These are phyloP conservation scores for Drosophila ficusphila DNA, from an alignment of 1,140 invertebrate genomes.

Conservation along the genomic window DNA sequence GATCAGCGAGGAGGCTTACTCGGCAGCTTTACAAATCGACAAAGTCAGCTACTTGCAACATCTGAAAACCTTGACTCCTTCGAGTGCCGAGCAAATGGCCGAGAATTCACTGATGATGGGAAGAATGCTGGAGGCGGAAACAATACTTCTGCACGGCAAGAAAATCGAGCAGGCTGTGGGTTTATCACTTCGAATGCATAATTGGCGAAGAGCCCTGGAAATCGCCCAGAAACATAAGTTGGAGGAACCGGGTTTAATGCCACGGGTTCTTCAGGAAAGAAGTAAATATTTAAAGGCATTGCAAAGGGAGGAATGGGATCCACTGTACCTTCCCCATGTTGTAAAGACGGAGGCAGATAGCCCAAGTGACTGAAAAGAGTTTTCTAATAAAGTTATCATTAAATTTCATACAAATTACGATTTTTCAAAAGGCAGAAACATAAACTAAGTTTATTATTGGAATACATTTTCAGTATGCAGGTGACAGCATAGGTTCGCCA, in stretches of 20 bases:
- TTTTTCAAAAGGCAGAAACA: too few species aligned
- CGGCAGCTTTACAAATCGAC: slow-evolving; percentile 94
- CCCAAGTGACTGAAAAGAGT: too few species aligned
- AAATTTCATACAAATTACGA: too few species aligned
- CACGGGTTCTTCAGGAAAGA: slow-evolving; percentile 91
- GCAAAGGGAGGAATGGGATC: slow-evolving; percentile 91
- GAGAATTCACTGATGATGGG: slow-evolving; percentile 92
- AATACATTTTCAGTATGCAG: slow-evolving; percentile 72
- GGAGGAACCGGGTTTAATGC: slow-evolving; percentile 87
- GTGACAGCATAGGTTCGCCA: slow-evolving; percentile 87
- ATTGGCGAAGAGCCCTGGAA: slow-evolving; percentile 95
- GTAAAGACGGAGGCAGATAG: slow-evolving; percentile 84
- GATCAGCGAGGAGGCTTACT: slow-evolving; percentile 95
- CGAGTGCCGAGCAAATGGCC: slow-evolving; percentile 88
- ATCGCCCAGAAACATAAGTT: slow-evolving; percentile 92
- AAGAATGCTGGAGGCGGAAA: slow-evolving; percentile 92
- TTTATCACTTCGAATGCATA: slow-evolving; percentile 92
- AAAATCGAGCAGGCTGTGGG: slow-evolving; percentile 91
- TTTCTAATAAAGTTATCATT: slow-evolving; percentile 18
- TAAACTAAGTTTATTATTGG: too few species aligned
- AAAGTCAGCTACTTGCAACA: slow-evolving; percentile 95
- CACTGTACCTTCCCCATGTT: slow-evolving; percentile 88
- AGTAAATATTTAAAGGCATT: slow-evolving; percentile 90
- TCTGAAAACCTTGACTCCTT: slow-evolving; percentile 88
- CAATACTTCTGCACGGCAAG: slow-evolving; percentile 91